phyloP scores from a whole-genome alignment of 2,888 invertebrate species.

The Drosophila macrospina region DNA sequence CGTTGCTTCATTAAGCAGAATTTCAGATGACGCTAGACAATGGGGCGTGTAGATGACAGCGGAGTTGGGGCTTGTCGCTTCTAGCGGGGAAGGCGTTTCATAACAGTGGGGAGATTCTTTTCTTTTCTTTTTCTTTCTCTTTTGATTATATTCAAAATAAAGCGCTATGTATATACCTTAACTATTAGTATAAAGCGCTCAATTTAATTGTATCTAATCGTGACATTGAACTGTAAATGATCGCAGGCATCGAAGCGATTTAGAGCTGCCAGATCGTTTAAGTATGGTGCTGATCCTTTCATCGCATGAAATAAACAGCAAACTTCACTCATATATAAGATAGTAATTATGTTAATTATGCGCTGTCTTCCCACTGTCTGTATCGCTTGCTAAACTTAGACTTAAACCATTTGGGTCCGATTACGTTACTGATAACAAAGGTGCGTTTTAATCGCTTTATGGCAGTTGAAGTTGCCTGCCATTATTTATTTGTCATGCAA shows the following conservation, averaged over 20 bases:
- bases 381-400: not conserved
- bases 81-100: constrained; percentile 9
- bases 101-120: constrained; percentile 12
- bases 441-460: constrained; percentile 32
- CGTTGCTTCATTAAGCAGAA: constrained; percentile 83
- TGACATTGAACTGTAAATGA: constrained; percentile 4
- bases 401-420: not conserved
- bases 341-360: not conserved
- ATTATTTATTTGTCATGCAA: constrained; percentile 16
- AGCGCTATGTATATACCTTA: constrained; percentile 5
- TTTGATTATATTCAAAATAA: constrained; percentile 22
- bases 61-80: constrained; percentile 6
- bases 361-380: constrained; percentile 3
- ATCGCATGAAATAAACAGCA: no score
- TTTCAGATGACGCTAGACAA: constrained; percentile 71
- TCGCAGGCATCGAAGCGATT: not conserved
- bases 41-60: constrained; percentile 28
- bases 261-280: not conserved
- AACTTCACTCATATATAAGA: no score
- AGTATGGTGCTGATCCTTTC: not conserved
- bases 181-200: constrained; percentile 4
- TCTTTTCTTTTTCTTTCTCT: not conserved
- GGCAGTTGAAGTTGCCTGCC: constrained; percentile 29
- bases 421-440: constrained; percentile 3
- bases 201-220: not conserved